These are phyloP conservation scores for Coracias cyanogaster DNA, from an alignment of 2,797 vertebrate species.

Conservation along the genomic window DNA sequence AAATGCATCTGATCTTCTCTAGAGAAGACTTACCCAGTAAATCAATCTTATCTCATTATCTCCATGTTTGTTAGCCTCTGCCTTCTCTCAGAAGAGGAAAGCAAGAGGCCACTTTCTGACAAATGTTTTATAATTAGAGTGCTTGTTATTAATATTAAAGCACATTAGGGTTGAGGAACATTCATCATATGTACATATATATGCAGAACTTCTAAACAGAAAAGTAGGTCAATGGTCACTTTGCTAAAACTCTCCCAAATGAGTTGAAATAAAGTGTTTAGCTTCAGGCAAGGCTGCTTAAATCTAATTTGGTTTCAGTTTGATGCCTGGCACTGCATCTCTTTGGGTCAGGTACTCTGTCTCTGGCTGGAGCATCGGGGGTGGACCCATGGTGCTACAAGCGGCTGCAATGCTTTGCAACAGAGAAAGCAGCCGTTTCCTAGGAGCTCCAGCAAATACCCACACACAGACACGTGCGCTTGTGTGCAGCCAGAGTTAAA, in stretches of 20 bases:
- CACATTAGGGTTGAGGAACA: not conserved
- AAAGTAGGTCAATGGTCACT: not conserved
- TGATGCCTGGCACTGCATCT: not conserved
- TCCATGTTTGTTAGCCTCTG: not conserved
- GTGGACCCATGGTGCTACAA: not conserved
- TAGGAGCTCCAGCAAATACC: not conserved
- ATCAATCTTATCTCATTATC: not conserved
- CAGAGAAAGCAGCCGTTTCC: not conserved
- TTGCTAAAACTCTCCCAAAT: not conserved
- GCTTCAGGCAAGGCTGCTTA: not conserved
- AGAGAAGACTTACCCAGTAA: not conserved
- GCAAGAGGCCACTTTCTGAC: not conserved
- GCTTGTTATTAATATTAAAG: not conserved
- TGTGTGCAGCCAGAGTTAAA: not conserved
- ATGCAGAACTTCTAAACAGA: not conserved
- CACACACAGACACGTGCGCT: not conserved
- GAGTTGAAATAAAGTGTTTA: not conserved
- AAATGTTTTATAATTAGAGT: not conserved
- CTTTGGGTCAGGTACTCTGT: not conserved
- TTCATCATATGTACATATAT: not conserved
- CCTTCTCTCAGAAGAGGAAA: not conserved
- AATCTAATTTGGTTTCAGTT: not conserved
- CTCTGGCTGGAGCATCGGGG: rapidly evolving
- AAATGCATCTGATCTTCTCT: not conserved
- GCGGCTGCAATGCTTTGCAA: rapidly evolving